phyloP scores from a whole-genome alignment of 2,888 invertebrate species.

The Folsomia manolachei region DNA sequence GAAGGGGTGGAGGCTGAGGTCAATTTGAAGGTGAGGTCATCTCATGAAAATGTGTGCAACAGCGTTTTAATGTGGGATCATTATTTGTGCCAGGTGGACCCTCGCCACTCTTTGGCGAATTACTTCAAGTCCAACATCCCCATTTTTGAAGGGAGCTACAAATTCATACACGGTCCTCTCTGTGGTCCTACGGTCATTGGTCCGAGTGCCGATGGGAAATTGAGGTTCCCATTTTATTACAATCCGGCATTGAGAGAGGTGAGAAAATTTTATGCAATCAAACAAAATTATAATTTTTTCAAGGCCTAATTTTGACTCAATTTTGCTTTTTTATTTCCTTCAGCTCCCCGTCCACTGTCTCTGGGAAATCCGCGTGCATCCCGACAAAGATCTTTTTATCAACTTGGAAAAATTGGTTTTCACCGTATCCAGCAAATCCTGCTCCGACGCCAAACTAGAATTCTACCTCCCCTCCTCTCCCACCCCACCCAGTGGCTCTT shows the following conservation, averaged over 20 bases:
- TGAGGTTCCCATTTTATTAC: constrained; percentile 69
- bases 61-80: no score
- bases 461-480: constrained; percentile 65
- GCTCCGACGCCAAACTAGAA: constrained; percentile 81
- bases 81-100: constrained; percentile 62
- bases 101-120: constrained; percentile 77
- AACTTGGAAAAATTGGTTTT: constrained; percentile 65
- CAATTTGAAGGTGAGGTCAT: constrained; percentile 61
- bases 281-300: no score
- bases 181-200: constrained; percentile 80
- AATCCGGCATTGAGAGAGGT: constrained; percentile 44
- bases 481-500: constrained; percentile 1
- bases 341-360: constrained; percentile 47
- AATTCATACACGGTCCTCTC: constrained; percentile 74
- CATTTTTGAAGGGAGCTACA: constrained; percentile 80
- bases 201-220: constrained; percentile 77
- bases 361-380: constrained; percentile 63
- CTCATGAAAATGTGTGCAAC: no score
- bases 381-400: constrained; percentile 79
- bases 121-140: constrained; percentile 83
- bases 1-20: constrained; percentile 76
- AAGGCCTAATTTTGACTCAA: no score
- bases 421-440: constrained; percentile 72
- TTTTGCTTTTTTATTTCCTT: background rate
- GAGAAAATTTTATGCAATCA: background rate